Evolutionary conservation across 2,888 invertebrate species (phyloP), one percentile per base, ranked within the genome.

Genomic region (Trichopria drosophilae): DNA sequence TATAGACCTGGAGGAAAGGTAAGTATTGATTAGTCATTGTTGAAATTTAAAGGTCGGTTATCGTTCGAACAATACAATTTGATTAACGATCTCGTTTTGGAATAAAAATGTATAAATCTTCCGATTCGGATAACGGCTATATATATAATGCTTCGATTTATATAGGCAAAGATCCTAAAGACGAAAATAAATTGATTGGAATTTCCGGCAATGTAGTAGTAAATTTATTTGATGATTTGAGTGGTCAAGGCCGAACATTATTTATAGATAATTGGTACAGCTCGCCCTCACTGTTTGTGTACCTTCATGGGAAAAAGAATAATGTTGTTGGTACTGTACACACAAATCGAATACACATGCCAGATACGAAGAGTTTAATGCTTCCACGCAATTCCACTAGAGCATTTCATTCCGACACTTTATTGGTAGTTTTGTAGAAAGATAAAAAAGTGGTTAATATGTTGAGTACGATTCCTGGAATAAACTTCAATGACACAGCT

Each of bases 381-480:
- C 29, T 29, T 9, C 4, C 29, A 29, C 29, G 29, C 9, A 9
- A 39, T 20, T 16, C 10, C 13, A 10, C 13, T 15, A 24, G 12
- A 15, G 18, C 12, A 40, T 40, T 24, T 28, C 4, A 45, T 34
- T 32, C 24, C 18, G 20, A 36, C 16, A 18, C 19, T 23, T 16
- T 19, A n/a, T n/a, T 51, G 10, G 26, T 36, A 9, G 26, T 51
- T 23, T 13, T 46, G 29, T 51, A 46, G 46, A 35, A 51, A 40
- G 51, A 51, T 28, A 51, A 51, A 36, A 51, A 46, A 20, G 6
- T 35, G 10, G 42, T 51, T 16, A 51, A 40, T 2, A 46, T 51
- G 46, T 36, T 45, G 15, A 41, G 32, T 6, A 51, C 44, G 22
- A 44, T 37, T 15, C 43, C 43, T 43, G 18, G 12, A 40, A 7